These are phyloP conservation scores for Doris montereyensis DNA, from an alignment of 2,888 invertebrate species.

Conservation along the genomic window DNA sequence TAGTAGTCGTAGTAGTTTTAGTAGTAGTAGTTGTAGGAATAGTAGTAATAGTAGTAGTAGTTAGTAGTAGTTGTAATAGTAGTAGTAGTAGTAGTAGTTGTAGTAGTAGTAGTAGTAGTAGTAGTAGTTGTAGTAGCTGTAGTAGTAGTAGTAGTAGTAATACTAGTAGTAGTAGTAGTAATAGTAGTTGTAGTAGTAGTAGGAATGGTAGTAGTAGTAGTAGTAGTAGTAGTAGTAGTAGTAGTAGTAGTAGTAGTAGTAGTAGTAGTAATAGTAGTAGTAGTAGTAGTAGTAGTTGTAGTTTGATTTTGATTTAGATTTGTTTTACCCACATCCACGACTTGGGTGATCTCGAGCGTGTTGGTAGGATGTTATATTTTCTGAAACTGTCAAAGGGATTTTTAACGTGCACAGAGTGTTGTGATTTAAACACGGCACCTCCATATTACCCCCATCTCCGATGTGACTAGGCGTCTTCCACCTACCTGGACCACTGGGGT, in stretches of 20 bases:
- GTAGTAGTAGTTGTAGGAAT: neutral
- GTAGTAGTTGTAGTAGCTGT: neutral
- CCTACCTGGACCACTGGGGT: too few species aligned
- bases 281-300: neutral
- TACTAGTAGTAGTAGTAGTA: neutral
- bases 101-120: conserved; percentile 1
- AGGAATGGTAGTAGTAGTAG: neutral
- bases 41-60: neutral
- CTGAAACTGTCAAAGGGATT: too few species aligned
- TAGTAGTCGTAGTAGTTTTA: neutral
- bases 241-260: conserved; percentile 3
- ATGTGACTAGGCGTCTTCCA: too few species aligned
- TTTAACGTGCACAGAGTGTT: too few species aligned
- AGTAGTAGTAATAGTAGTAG: neutral
- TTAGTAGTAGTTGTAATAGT: neutral
- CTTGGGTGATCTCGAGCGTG: too few species aligned
- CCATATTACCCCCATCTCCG: too few species aligned
- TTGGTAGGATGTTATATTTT: too few species aligned
- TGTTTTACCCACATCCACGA: too few species aligned
- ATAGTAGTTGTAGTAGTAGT: neutral
- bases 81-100: neutral
- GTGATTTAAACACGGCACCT: too few species aligned
- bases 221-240: neutral
- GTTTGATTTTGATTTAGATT: too few species aligned
- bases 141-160: neutral